These are phyloP conservation scores for Tuberolachnus salignus DNA, from an alignment of 2,888 invertebrate species.

Conservation along the genomic window DNA sequence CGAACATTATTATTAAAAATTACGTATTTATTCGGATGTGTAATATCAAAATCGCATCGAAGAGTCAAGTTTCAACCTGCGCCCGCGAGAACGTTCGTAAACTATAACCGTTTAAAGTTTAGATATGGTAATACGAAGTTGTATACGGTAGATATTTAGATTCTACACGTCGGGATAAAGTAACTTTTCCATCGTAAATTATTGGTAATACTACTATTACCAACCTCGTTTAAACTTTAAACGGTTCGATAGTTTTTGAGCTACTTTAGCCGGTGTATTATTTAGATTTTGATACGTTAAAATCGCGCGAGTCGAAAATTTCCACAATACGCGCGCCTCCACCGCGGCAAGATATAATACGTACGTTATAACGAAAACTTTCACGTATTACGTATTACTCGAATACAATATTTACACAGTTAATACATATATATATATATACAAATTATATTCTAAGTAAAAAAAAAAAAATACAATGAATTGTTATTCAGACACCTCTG, in stretches of 20 bases:
- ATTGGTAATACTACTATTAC: neutral
- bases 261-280: neutral
- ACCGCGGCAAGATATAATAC: neutral
- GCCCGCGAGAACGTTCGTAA: constrained; percentile 18
- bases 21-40: neutral
- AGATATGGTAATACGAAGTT: neutral
- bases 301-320: constrained; percentile 18
- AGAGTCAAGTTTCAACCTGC: neutral
- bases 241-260: constrained; percentile 34
- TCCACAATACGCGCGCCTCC: neutral
- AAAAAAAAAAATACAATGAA: no score
- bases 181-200: constrained; percentile 24
- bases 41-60: neutral
- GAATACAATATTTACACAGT: no score
- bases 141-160: constrained; percentile 7
- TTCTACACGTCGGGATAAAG: constrained; percentile 26
- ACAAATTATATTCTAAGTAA: no score
- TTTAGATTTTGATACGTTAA: constrained; percentile 32
- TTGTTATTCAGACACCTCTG: no score
- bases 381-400: neutral
- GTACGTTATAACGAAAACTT: constrained; percentile 10
- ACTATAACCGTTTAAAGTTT: constrained; percentile 32
- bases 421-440: no score
- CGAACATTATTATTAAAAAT: no score
- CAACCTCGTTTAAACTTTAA: constrained; percentile 8